Evolutionary conservation across 2,113 vertebrate species (phyloP), one percentile per base, ranked within the genome.

Genomic region (Monopterus albus): DNA sequence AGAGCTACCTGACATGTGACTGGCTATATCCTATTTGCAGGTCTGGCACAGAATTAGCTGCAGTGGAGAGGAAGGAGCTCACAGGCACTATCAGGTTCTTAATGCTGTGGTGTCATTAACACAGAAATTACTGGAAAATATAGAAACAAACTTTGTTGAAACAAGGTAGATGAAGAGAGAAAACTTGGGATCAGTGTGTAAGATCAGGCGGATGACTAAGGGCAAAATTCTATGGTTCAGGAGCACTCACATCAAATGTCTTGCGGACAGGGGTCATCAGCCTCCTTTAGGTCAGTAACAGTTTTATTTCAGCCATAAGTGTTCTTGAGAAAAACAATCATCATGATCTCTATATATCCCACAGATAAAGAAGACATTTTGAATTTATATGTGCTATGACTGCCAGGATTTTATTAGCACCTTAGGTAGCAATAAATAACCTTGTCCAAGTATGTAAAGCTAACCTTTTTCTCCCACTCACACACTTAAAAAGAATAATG

Each of bases 11-110:
- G 62, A 26, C 78, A 51, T 65, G 78, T 71, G 63, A 56, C 58
- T 11, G 20, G 57, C 58, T 79, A 59, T 11, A 87, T 89, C 85
- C 89, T 79, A 79, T 89, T 88, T 87, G 47, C 53, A 75, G 75
- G 68, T 66, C 65, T 35, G 72, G 23, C 53, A 33, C 55, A 63
- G 75, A 81, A 66, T 83, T 68, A 85, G 75, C 78, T 10, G 58
- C n/a, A 4, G 42, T 0, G 2, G 20, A 39, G 29, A 43, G 43
- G 8, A 58, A 31, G 59, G 14, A 46, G 53, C 17, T 62, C 46
- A n/a, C 43, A 38, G 29, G 7, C 13, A 9, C 33, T 11, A 17
- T 2, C 1, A 38, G 3, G 52, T 26, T 39, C 17, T 6, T 2
- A 2, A 2, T 20, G 53, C 47, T 33, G 46, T 29, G 26, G 28